phyloP scores from a whole-genome alignment of 1,140 invertebrate species.

The Eurosta solidaginis region DNA sequence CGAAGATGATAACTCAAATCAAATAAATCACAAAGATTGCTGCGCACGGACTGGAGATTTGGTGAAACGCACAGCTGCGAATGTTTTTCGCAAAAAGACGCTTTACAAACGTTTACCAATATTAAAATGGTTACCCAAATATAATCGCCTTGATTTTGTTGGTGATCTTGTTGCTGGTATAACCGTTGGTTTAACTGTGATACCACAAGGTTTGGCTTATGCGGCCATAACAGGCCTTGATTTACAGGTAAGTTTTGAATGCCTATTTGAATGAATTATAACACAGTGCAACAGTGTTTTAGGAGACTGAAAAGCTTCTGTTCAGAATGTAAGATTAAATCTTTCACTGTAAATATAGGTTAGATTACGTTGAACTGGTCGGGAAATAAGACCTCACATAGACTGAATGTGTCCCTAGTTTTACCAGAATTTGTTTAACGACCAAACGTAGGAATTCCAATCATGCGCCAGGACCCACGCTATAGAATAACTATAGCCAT shows the following conservation, averaged over 20 bases:
- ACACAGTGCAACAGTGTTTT: neutral
- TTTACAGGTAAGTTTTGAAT: slow-evolving; percentile 58
- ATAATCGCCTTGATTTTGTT: slow-evolving; percentile 67
- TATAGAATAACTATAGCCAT: no score
- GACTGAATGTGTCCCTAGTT: no score
- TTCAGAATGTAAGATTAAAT: no score
- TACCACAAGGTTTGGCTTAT: slow-evolving; percentile 85
- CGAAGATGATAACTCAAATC: slow-evolving; percentile 42
- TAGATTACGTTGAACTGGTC: no score
- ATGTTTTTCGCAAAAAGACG: slow-evolving; percentile 65
- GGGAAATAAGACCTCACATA: no score
- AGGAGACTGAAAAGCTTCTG: neutral
- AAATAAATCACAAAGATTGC: slow-evolving; percentile 11
- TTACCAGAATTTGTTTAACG: no score
- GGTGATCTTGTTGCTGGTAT: slow-evolving; percentile 83
- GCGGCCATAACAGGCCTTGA: slow-evolving; percentile 81
- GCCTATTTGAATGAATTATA: neutral
- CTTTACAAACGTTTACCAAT: slow-evolving; percentile 75
- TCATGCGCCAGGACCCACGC: no score
- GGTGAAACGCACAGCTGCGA: slow-evolving; percentile 37
- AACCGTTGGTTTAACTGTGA: slow-evolving; percentile 84
- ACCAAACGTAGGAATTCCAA: no score
- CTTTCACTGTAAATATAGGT: no score
- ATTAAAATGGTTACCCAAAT: slow-evolving; percentile 75
- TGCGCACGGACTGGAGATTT: slow-evolving; percentile 28